Base-by-base conservation (phyloP, 2,797 vertebrate genomes). In the Sarcoramphus papa region DNA sequence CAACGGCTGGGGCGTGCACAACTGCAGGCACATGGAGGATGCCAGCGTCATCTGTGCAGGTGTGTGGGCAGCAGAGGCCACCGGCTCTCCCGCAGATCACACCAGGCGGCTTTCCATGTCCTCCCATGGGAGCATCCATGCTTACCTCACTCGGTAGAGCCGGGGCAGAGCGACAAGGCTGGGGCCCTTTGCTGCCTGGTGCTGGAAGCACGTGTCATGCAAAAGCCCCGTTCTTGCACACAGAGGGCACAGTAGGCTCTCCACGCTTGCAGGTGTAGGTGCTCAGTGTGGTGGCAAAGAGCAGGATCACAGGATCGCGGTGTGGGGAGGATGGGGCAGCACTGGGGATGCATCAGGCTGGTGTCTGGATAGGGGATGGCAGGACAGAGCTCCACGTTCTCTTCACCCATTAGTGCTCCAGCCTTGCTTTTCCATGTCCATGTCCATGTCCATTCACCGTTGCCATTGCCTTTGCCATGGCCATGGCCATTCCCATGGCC, bases 11-110 rank as follows among this genome's bases (percentile, higher is more conserved):
- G 98, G 96, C 0, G 7, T 90, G 23, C 96, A 97, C 89, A 96
- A 98, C 95, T 98, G 97, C 3, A 3, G 37, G 43, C 97, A 98
- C 12, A 1, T 3, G 0, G 97, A 98, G 65, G 97, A 98, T 0
- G 97, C 97, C 0, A 54, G 97, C 4, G 94, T 98, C 64, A 77
- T 97, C 78, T 98, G 98, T 70, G 94, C 93, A 7, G 97, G 98
- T 98, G 54, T 0, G 78, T 30, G n/a, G 31, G 8, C 43, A 30
- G 4, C 22, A 8, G 9, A 21, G 7, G 1, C 12, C 28, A 31
- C 53, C 53, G 18, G 28, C 30, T 79, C 7, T 80, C 2, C 21
- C 3, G 0, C 35, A 37, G 35, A 37, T 37, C 35, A 37, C 35
- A 37, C 35, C 35, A 8, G 35, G 60, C 4, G 6, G 7, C 14